These are phyloP conservation scores for Tetramorium simillimum DNA, from an alignment of 1,140 invertebrate genomes.

Conservation along the genomic window DNA sequence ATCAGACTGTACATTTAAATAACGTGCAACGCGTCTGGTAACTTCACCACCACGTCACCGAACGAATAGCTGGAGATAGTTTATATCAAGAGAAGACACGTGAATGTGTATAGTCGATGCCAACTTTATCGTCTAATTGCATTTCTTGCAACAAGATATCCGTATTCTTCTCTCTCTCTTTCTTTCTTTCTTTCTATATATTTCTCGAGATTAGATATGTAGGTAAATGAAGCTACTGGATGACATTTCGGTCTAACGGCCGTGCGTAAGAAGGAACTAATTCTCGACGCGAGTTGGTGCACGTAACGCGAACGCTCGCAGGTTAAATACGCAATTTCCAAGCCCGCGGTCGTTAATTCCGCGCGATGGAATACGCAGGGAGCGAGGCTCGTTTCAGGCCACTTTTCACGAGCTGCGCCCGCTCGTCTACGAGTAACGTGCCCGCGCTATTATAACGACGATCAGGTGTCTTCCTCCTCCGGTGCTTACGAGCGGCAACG, in stretches of 20 bases:
- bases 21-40: background rate
- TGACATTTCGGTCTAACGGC: constrained; percentile 2
- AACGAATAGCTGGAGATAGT: background rate
- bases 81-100: background rate
- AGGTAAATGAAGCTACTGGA: background rate
- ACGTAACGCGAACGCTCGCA: background rate
- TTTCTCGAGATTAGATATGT: background rate
- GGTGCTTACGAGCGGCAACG: constrained; percentile 50
- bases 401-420: constrained; percentile 68
- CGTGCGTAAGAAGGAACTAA: background rate
- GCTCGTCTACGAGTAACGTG: constrained; percentile 9
- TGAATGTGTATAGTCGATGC: background rate
- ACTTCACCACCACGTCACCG: background rate
- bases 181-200: too few relatives aligned
- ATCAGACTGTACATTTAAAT: background rate
- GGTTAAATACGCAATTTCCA: constrained; percentile 48
- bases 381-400: constrained; percentile 68
- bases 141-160: background rate
- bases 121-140: background rate
- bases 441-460: constrained; percentile 58
- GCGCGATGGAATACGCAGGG: constrained; percentile 44
- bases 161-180: background rate
- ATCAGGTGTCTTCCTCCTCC: constrained; percentile 64
- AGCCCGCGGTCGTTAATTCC: constrained; percentile 64
- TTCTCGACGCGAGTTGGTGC: background rate